Percentiles rank a stretch among this genome's conserved stretches.
phyloP scores from a whole-genome alignment of 92 coral and sea anemone species.

The Palythoa heliodiscus region DNA sequence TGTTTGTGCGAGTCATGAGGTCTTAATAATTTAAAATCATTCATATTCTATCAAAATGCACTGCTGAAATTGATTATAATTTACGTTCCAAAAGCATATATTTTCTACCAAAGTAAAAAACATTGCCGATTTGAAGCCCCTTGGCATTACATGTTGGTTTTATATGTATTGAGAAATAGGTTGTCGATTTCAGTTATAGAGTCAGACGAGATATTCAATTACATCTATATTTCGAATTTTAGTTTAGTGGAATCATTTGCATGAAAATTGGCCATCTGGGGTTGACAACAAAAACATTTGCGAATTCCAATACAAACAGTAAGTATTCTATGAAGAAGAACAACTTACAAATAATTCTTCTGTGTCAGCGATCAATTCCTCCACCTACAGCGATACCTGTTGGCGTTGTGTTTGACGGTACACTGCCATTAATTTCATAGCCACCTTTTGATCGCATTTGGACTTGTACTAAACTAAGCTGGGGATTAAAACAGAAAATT shows the following conservation, averaged over 20 bases:
- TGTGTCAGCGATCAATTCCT: conserved; percentile 34
- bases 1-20: too few species aligned
- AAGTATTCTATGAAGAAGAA: background rate
- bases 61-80: too few species aligned
- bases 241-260: background rate
- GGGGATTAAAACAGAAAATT: conserved; percentile 8
- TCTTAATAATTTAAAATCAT: too few species aligned
- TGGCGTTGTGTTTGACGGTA: conserved; percentile 61
- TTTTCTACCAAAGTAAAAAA: too few species aligned
- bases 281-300: conserved; percentile 12
- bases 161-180: background rate
- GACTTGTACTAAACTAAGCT: conserved; percentile 81
- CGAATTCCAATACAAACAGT: background rate
- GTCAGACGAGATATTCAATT: too few species aligned
- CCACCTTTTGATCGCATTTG: conserved; percentile 96
- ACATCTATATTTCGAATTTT: background rate
- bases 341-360: conserved; percentile 50
- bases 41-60: too few species aligned
- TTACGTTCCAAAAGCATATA: too few species aligned
- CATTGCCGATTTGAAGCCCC: too few species aligned
- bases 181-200: conserved; percentile 12
- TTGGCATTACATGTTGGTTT: background rate
- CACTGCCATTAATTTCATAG: conserved; percentile 56
- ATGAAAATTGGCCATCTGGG: background rate
- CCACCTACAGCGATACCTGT: conserved; percentile 78